Percentiles rank a stretch among this genome's conserved stretches.
Evolutionary conservation across 2,113 vertebrate species (phyloP).

Genomic region (Panthera leo): DNA sequence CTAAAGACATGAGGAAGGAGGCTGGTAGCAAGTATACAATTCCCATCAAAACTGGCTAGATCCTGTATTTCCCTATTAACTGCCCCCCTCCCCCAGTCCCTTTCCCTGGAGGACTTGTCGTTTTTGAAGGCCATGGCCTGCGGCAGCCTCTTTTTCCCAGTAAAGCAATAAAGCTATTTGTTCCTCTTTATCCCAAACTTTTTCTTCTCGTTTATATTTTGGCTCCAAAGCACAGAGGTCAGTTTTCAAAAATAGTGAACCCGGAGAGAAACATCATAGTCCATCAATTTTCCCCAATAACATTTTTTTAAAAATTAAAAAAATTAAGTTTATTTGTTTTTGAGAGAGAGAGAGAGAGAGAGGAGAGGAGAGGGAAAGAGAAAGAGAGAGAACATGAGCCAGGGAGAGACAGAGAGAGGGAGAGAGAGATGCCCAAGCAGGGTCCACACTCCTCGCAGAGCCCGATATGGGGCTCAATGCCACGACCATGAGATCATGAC

Average conservation of each 20-base stretch:
- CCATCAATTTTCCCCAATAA: background rate
- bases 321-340: too few species aligned
- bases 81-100: background rate
- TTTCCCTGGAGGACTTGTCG: background rate
- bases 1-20: background rate
- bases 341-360: too few species aligned
- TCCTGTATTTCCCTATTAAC: background rate
- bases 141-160: background rate
- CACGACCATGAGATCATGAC: too few species aligned
- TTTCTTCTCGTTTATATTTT: background rate
- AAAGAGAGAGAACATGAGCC: too few species aligned
- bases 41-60: background rate
- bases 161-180: background rate
- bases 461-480: too few species aligned
- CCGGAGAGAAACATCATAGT: background rate
- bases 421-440: too few species aligned
- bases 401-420: too few species aligned
- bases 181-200: background rate
- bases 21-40: background rate
- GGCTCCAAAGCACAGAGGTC: background rate
- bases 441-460: too few species aligned
- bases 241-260: background rate
- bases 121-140: background rate
- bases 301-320: too few species aligned
- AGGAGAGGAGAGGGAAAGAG: too few species aligned